Conservation (phyloP, 2,888 invertebrate genomes). For the Gymnoscelis rufifasciata region DNA sequence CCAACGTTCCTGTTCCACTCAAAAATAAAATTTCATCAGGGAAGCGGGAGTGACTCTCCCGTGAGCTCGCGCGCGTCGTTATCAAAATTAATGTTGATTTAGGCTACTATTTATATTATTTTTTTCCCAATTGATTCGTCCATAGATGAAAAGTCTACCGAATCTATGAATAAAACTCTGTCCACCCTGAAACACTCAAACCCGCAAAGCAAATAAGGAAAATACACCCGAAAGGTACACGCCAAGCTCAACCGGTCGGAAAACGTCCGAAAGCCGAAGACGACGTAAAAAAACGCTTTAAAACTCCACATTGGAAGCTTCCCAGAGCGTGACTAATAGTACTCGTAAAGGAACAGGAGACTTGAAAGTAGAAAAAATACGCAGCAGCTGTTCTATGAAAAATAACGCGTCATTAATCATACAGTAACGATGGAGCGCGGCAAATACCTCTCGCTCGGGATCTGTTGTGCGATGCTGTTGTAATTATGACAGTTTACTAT, state of each 20-base stretch:
- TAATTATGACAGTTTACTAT: no score
- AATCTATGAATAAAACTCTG: no score
- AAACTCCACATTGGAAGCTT: constrained; percentile 58
- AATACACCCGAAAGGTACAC: constrained; percentile 27
- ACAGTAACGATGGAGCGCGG: constrained; percentile 60
- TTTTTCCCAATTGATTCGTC: no score
- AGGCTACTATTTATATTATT: no score
- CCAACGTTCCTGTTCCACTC: no score
- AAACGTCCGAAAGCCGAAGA: constrained; percentile 40
- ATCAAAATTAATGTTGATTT: no score
- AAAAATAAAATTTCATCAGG: no score
- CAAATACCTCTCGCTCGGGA: constrained; percentile 60
- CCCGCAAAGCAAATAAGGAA: constrained; percentile 27
- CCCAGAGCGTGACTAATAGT: constrained; percentile 68
- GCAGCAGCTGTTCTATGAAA: constrained; percentile 73
- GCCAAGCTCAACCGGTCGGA: constrained; percentile 38
- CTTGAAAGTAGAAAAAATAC: constrained; percentile 68
- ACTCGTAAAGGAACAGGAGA: constrained; percentile 65
- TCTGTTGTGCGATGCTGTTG: background rate
- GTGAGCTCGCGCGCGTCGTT: no score
- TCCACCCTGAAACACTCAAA: constrained; percentile 13
- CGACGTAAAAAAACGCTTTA: constrained; percentile 46
- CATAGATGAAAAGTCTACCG: no score
- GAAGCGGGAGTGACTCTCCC: no score
- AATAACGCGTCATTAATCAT: constrained; percentile 75